These are phyloP conservation scores for Ariolimax columbianus DNA, from an alignment of 2,888 invertebrate species.

Conservation along the genomic window DNA sequence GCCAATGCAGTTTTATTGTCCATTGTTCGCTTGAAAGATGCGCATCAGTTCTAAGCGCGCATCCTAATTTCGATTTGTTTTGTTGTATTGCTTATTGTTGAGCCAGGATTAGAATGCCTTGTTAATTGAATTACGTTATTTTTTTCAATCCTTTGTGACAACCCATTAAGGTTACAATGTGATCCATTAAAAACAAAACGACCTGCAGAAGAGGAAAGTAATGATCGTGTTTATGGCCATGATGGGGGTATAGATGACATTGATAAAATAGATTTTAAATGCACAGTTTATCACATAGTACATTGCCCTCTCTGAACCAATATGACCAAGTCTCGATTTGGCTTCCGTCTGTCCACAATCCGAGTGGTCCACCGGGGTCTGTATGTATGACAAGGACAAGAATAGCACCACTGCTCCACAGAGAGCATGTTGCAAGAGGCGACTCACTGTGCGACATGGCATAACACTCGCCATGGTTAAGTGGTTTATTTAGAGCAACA, in stretches of 20 bases:
- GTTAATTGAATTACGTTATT: constrained; percentile 14
- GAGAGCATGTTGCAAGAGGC: no score
- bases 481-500: no score
- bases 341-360: no score
- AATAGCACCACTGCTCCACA: no score
- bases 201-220: constrained; percentile 30
- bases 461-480: no score
- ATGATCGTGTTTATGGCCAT: constrained; percentile 10
- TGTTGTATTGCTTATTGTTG: constrained; percentile 24
- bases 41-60: constrained; percentile 34
- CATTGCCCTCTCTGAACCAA: no score
- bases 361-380: no score
- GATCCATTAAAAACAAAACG: not conserved
- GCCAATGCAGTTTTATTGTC: constrained; percentile 32
- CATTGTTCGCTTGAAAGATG: constrained; percentile 28
- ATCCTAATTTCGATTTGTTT: constrained; percentile 39
- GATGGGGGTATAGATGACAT: not conserved
- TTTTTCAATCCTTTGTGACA: constrained; percentile 13
- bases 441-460: no score
- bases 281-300: not conserved
- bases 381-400: no score
- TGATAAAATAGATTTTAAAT: not conserved
- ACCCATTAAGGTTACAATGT: constrained; percentile 29
- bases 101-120: constrained; percentile 1
- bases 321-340: no score